phyloP scores from a whole-genome alignment of 2,113 vertebrate species.

The Nymphicus hollandicus region DNA sequence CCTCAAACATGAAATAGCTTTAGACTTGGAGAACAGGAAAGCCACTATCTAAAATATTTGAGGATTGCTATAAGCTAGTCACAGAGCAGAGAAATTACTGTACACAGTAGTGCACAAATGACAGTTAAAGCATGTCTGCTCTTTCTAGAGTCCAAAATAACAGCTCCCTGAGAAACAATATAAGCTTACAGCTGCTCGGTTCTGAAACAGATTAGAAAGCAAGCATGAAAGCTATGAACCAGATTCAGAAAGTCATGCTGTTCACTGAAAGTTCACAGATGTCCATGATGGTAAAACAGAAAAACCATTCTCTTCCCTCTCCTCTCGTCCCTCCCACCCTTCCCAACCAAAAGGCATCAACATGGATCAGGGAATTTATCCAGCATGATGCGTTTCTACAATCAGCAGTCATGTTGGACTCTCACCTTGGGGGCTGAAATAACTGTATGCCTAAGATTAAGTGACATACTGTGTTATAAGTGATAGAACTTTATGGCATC shows the following conservation, averaged over 20 bases:
- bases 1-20: neutral
- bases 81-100: neutral
- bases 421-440: neutral
- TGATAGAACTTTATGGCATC: neutral
- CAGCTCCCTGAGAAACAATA: neutral
- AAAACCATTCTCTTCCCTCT: neutral
- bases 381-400: neutral
- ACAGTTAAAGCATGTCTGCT: neutral
- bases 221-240: slow-evolving; percentile 5
- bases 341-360: neutral
- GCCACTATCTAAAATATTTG: neutral
- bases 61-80: neutral
- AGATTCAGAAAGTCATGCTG: neutral
- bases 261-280: neutral
- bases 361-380: neutral
- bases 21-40: neutral
- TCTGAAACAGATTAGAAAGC: slow-evolving; percentile 17
- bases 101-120: neutral
- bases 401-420: neutral
- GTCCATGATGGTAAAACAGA: neutral
- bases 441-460: neutral
- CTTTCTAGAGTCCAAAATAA: neutral
- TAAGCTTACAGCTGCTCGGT: neutral
- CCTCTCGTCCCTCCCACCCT: neutral
- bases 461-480: slow-evolving; percentile 2